A percentile compares a stretch with the other conserved stretches of the same genome.
phyloP scores from a whole-genome alignment of 2,888 invertebrate species.

The Leptura quadrifasciata region DNA sequence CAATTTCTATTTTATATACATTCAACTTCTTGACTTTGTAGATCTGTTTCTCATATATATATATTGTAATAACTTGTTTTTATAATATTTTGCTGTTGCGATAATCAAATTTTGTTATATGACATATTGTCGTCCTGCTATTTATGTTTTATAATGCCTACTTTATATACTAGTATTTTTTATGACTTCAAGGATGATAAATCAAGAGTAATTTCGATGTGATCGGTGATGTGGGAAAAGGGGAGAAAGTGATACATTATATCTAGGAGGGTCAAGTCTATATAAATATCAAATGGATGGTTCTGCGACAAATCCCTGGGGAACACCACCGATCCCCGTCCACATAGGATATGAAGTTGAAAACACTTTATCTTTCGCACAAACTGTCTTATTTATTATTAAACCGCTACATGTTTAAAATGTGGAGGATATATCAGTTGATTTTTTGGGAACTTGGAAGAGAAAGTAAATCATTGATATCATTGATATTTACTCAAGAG shows the following conservation, averaged over 20 bases:
- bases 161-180: not conserved
- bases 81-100: too few relatives aligned
- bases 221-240: conserved; percentile 24
- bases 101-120: too few relatives aligned
- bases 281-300: conserved; percentile 33
- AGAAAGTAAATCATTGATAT: too few relatives aligned
- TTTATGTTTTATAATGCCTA: not conserved
- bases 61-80: too few relatives aligned
- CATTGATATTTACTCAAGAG: too few relatives aligned
- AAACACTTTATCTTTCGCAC: conserved; percentile 3
- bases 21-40: too few relatives aligned
- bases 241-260: conserved; percentile 22
- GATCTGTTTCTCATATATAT: too few relatives aligned
- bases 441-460: not conserved
- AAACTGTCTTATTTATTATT: conserved; percentile 21
- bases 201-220: conserved; percentile 12
- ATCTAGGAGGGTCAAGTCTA: conserved; percentile 8
- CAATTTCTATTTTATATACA: too few relatives aligned
- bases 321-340: conserved; percentile 19
- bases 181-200: conserved; percentile 4
- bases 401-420: conserved; percentile 1
- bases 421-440: not conserved
- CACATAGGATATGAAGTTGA: conserved; percentile 19
- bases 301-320: conserved; percentile 21
- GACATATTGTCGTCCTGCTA: not conserved